phyloP scores from a whole-genome alignment of 2,113 vertebrate genomes.

The Mormyrus lacerda region DNA sequence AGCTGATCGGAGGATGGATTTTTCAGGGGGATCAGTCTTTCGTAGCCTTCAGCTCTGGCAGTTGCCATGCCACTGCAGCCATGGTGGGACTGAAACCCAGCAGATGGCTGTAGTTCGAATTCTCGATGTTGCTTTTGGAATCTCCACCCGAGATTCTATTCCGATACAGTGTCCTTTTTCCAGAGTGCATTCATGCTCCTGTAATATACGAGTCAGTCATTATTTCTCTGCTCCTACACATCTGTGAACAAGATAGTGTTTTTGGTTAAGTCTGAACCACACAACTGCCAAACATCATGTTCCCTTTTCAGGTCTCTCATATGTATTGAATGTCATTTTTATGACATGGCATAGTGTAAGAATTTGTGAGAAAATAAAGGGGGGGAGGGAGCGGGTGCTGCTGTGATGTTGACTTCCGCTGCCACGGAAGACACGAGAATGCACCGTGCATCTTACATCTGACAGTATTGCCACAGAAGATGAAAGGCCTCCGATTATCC shows the following conservation, averaged over 20 bases:
- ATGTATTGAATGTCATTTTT: background rate
- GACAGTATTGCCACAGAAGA: constrained; percentile 35
- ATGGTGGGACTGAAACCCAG: background rate
- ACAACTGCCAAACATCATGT: background rate
- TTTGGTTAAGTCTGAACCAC: background rate
- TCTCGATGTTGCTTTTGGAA: constrained; percentile 9
- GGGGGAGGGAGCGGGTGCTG: background rate
- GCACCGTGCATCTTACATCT: constrained; percentile 12
- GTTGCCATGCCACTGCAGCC: background rate
- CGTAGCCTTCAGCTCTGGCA: background rate
- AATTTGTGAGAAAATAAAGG: background rate
- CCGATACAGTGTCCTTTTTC: background rate
- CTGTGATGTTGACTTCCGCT: background rate
- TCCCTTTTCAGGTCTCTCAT: background rate
- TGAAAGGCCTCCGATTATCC: constrained; percentile 41
- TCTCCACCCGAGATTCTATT: background rate
- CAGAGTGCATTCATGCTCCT: background rate
- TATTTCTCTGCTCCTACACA: background rate
- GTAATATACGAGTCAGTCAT: background rate
- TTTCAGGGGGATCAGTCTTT: background rate
- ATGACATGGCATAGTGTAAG: background rate
- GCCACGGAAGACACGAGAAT: constrained; percentile 11
- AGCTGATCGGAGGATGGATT: constrained; percentile 10
- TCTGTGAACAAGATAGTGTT: constrained; percentile 2
- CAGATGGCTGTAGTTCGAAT: background rate